Base-by-base conservation (phyloP, 2,888 invertebrate genomes). In the Cheiracanthium punctorium region DNA sequence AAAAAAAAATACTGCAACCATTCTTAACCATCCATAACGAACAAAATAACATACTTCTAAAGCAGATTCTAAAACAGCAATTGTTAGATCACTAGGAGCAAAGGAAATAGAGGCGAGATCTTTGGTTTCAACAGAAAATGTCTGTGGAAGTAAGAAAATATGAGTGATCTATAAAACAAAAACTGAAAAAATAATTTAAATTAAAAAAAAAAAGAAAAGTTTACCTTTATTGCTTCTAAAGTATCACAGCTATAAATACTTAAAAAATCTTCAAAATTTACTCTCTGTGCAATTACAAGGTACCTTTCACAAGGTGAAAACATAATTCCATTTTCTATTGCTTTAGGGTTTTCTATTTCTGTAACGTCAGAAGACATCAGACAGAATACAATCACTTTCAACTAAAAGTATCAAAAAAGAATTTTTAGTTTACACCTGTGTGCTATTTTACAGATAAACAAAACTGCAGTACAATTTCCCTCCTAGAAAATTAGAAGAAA, bases 111-210 rank as follows among this genome's bases (percentile, higher is more conserved):
- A 69, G 17, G 64, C 20, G 8, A 82, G 41, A 65, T 76, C 71
- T 30, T 76, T 82, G 4, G 82, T 82, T 43, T 82, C 76, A 30
- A 76, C 70, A 48, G 82, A 30, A 32, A 82, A 82, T 30, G 20
- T 43, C 82, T 82, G 43, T 41, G 67, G 67, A 43, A 8, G 37
- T 69, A 69, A 67, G 28, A 29, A 28, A 43, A 17, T 0, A 37
- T 10, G 10, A 37, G 10, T n/a, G n/a, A n/a, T n/a, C n/a, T n/a
- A 37, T 37, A 37, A 37, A 37, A 37, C 10, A 37, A 37, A 37
- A 37, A 7, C 37, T 7, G 37, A 10, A 37, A 37, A 7, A 24
- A 64, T 28, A 64, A 64, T 12, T 28, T 24, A 7, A 37, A 37
- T 37, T 37, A 48, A 48, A 48, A 12, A 7, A 17, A 17, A 5